Percentiles rank a stretch among this genome's conserved stretches.
phyloP scores from a whole-genome alignment of 2,113 vertebrate genomes.

The Aramus guarauna region DNA sequence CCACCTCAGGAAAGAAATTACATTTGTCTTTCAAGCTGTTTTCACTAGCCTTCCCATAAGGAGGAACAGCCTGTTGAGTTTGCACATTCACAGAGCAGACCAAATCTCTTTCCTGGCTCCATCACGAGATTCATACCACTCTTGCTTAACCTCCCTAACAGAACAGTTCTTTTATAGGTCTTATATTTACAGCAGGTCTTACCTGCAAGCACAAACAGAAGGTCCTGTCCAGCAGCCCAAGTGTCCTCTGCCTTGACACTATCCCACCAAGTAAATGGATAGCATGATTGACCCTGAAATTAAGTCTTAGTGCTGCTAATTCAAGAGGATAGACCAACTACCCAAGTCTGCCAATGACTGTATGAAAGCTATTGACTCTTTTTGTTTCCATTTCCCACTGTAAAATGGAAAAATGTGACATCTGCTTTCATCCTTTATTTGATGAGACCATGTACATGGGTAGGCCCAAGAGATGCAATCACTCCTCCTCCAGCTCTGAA shows the following conservation, averaged over 20 bases:
- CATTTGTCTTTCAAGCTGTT: background rate
- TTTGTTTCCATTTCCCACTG: background rate
- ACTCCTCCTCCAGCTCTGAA: background rate
- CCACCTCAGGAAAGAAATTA: background rate
- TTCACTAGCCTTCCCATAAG: background rate
- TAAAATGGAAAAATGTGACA: background rate
- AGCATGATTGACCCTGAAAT: background rate
- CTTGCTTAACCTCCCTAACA: background rate
- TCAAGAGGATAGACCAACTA: background rate
- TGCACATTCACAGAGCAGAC: background rate
- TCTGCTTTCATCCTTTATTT: background rate
- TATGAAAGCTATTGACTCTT: background rate
- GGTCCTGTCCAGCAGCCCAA: background rate
- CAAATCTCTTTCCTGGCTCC: background rate
- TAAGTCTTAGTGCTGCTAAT: background rate
- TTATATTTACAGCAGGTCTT: background rate
- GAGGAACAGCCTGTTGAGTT: background rate
- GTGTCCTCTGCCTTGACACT: background rate
- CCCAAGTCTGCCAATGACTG: background rate
- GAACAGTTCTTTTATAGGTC: background rate
- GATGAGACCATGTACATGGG: too few relatives aligned
- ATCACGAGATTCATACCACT: background rate
- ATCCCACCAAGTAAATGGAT: background rate
- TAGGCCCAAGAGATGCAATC: background rate
- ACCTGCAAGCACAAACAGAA: background rate